These are phyloP conservation scores for Galbula dea DNA, from an alignment of 2,113 vertebrate genomes.

Conservation along the genomic window DNA sequence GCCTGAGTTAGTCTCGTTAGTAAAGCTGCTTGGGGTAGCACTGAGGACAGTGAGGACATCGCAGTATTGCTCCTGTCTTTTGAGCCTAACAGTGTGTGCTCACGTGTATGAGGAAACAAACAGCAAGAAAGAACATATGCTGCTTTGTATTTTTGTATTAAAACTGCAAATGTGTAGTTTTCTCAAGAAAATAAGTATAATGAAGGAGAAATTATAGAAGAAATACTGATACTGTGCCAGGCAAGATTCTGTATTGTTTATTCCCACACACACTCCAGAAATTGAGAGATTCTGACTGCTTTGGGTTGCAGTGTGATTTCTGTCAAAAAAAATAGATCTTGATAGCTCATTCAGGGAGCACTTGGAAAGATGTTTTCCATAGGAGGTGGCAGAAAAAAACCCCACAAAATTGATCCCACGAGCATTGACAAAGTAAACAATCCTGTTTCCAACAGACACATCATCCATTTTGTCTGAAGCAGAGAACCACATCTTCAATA, in stretches of 20 bases:
- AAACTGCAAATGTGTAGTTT: neutral
- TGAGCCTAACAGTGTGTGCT: neutral
- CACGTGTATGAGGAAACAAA: neutral
- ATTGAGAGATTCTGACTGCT: neutral
- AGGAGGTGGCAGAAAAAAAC: neutral
- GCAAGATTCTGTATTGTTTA: neutral
- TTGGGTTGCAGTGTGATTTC: conserved; percentile 3
- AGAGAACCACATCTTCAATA: neutral
- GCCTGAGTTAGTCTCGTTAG: neutral
- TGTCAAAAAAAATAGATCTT: neutral
- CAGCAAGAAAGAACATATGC: neutral
- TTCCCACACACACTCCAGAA: neutral
- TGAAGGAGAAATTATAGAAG: neutral
- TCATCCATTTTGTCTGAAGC: conserved; percentile 59
- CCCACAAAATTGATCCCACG: neutral
- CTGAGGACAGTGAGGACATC: neutral
- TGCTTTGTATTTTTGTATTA: neutral
- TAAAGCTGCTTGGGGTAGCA: neutral
- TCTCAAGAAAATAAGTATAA: neutral
- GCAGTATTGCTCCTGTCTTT: neutral
- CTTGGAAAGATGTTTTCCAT: conserved; percentile 22
- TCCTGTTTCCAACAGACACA: conserved; percentile 10
- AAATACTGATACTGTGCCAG: neutral
- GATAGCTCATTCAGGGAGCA: neutral
- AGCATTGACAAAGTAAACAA: conserved; percentile 31